A percentile compares a stretch with the other conserved stretches of the same genome.
phyloP scores from a whole-genome alignment of 2,888 invertebrate species.

The Xylota sylvarum region DNA sequence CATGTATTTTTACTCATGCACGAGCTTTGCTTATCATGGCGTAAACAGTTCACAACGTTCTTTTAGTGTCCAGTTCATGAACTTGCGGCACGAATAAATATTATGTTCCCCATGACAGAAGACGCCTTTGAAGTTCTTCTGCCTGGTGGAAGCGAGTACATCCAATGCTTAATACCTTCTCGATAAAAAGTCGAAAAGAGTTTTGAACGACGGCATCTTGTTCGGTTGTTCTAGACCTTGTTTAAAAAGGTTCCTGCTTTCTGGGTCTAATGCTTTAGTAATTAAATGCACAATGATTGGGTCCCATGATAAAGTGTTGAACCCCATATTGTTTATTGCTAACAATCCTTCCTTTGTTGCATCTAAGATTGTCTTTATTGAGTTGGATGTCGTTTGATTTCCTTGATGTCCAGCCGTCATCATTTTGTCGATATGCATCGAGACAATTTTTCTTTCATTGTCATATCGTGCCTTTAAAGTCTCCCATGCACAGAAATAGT shows the following conservation, averaged over 20 bases:
- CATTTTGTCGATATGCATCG: background rate
- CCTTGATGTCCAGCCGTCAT: background rate
- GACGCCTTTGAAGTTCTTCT: too few relatives aligned
- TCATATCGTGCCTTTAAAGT: too few relatives aligned
- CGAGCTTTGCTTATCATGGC: too few relatives aligned
- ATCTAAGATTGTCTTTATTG: background rate
- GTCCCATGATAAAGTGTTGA: background rate
- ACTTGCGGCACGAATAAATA: too few relatives aligned
- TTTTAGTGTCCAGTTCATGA: background rate
- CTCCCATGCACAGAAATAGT: too few relatives aligned
- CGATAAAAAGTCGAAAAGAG: background rate
- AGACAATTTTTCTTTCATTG: background rate
- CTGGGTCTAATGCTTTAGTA: background rate
- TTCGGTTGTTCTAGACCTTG: background rate
- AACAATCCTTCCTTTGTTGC: background rate
- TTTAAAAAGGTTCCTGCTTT: background rate
- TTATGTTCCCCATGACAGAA: too few relatives aligned
- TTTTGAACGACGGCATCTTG: background rate
- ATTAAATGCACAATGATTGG: background rate
- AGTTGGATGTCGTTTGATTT: background rate
- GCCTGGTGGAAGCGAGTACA: too few relatives aligned
- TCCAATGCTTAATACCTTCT: background rate
- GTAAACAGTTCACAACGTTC: background rate
- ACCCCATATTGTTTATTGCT: background rate
- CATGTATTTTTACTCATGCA: slow-evolving; percentile 6